Evolutionary conservation across 2,797 vertebrate species (phyloP).

Genomic region (Sus cebifrons): DNA sequence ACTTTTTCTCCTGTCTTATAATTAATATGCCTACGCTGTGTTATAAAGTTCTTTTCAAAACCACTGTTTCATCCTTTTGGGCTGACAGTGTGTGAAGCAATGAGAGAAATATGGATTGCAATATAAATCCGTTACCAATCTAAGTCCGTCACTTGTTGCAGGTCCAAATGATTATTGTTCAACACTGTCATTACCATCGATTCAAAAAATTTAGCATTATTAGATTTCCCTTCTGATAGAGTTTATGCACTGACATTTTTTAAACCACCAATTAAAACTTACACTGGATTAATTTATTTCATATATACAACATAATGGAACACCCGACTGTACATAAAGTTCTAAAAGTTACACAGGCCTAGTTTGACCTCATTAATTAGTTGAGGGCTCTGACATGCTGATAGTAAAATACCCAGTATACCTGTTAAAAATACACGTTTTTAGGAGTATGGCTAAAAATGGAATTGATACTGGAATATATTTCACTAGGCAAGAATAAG

Average conservation of each 20-base stretch:
- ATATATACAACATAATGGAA: background rate
- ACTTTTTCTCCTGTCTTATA: background rate
- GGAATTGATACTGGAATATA: background rate
- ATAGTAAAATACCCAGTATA: background rate
- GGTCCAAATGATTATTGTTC: background rate
- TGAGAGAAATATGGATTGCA: background rate
- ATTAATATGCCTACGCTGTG: background rate
- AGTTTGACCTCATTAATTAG: background rate
- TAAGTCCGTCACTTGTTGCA: background rate
- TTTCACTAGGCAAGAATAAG: background rate
- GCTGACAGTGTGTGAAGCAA: background rate
- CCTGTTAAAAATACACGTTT: conserved; percentile 6
- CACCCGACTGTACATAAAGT: background rate
- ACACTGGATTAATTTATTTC: background rate
- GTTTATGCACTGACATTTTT: background rate
- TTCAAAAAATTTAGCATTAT: background rate
- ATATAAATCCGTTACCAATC: background rate
- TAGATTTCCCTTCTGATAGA: background rate
- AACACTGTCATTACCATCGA: background rate
- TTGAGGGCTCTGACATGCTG: background rate
- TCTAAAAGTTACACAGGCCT: background rate
- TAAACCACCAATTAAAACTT: background rate
- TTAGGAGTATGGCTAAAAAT: background rate
- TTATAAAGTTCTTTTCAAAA: background rate
- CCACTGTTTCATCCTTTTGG: background rate